Percentiles rank a stretch among this genome's conserved stretches.
Conservation (phyloP, 2,888 invertebrate genomes). For the Netelia inedita region DNA sequence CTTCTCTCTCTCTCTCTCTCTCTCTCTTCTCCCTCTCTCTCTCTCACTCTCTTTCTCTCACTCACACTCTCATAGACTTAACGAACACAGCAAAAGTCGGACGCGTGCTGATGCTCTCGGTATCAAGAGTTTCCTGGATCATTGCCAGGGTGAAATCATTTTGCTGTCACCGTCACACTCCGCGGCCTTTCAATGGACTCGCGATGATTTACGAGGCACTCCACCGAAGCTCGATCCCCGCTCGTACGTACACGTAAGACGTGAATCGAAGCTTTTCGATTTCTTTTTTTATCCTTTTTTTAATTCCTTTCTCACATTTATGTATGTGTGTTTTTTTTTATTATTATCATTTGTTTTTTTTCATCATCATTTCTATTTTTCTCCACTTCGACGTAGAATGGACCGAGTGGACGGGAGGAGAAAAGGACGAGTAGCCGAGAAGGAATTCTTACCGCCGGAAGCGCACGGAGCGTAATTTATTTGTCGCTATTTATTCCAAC, state of each 20-base stretch:
- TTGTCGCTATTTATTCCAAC: constrained; percentile 23
- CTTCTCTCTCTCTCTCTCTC: constrained; percentile 57
- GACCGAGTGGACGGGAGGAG: constrained; percentile 6
- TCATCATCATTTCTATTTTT: too few species aligned
- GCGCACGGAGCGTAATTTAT: constrained; percentile 34
- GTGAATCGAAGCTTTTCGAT: constrained; percentile 48
- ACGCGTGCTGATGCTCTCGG: constrained; percentile 21
- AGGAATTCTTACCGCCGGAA: constrained; percentile 17
- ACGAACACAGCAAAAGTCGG: constrained; percentile 15
- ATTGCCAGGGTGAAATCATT: constrained; percentile 82
- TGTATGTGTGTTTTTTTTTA: not conserved
- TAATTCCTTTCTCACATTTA: not conserved
- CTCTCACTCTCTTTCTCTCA: not conserved
- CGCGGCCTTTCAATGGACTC: constrained; percentile 62
- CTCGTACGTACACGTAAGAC: constrained; percentile 20
- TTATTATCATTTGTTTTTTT: too few species aligned
- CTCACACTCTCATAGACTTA: not conserved
- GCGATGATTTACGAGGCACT: constrained; percentile 66
- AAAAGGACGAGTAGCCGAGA: constrained; percentile 6
- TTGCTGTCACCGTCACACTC: constrained; percentile 73
- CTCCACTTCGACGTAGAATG: constrained; percentile 6
- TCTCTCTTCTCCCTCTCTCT: not conserved
- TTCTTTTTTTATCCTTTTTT: constrained; percentile 24
- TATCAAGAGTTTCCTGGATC: constrained; percentile 78
- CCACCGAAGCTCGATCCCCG: constrained; percentile 35